Evolutionary conservation across 1,140 invertebrate species (phyloP).

Genomic region (Sycobia sp.): DNA sequence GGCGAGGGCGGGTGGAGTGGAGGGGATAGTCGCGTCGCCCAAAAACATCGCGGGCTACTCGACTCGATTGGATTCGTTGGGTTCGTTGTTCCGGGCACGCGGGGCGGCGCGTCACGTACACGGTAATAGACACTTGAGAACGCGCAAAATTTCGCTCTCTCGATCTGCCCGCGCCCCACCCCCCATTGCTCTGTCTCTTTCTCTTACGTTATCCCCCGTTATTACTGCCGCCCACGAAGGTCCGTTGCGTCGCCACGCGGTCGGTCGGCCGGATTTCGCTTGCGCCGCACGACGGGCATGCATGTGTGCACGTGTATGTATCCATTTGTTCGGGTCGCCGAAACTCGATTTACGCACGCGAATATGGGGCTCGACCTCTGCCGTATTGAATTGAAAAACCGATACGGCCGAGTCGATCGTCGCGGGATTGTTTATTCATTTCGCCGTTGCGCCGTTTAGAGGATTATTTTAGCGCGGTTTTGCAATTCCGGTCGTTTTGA

Average conservation of each 20-base stretch:
- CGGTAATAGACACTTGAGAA: slow-evolving; percentile 16
- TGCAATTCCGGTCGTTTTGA: too few relatives aligned
- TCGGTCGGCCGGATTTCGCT: background rate
- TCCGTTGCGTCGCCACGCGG: background rate
- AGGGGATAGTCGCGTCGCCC: background rate
- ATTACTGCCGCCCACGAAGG: too few relatives aligned
- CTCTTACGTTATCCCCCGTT: too few relatives aligned
- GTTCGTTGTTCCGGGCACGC: slow-evolving; percentile 7
- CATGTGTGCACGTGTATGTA: too few relatives aligned
- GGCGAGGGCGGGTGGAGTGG: slow-evolving; percentile 21
- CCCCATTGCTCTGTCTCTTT: too few relatives aligned
- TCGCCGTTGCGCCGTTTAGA: too few relatives aligned
- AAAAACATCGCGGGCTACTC: slow-evolving; percentile 9
- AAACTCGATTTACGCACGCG: slow-evolving; percentile 13
- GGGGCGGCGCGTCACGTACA: slow-evolving; percentile 9
- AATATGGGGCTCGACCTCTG: too few relatives aligned
- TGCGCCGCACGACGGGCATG: too few relatives aligned
- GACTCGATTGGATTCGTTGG: slow-evolving; percentile 32
- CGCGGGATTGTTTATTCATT: too few relatives aligned
- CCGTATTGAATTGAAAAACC: too few relatives aligned
- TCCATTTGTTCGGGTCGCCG: slow-evolving; percentile 9
- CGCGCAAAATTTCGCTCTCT: slow-evolving; percentile 15
- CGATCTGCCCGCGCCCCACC: background rate
- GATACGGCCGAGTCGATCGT: too few relatives aligned
- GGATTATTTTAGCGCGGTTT: too few relatives aligned